phyloP scores from a whole-genome alignment of 2,797 vertebrate genomes.

The Melanotaenia boesemani region DNA sequence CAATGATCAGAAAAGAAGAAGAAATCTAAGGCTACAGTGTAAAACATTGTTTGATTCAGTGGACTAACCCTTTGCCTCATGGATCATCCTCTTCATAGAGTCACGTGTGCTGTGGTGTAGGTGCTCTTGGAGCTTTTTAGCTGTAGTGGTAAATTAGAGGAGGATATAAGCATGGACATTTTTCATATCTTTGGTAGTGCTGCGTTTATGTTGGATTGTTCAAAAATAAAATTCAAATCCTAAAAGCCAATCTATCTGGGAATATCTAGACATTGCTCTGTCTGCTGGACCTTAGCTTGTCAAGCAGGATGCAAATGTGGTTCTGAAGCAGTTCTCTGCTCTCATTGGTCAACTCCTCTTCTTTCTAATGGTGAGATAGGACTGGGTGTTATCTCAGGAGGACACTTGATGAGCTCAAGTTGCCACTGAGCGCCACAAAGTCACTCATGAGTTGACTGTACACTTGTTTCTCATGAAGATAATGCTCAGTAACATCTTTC shows the following conservation, averaged over 20 bases:
- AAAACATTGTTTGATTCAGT: neutral
- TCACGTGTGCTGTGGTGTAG: neutral
- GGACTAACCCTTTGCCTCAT: constrained; percentile 30
- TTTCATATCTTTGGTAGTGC: too few relatives aligned
- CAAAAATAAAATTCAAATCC: too few relatives aligned
- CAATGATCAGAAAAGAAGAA: neutral
- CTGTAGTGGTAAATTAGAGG: constrained; percentile 20
- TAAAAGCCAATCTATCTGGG: too few relatives aligned
- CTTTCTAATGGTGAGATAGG: constrained; percentile 22
- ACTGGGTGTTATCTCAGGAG: constrained; percentile 4
- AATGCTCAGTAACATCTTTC: constrained; percentile 16
- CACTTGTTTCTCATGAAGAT: constrained; percentile 34
- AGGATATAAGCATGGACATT: neutral
- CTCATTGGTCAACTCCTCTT: constrained; percentile 21
- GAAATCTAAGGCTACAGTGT: neutral
- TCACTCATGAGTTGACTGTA: constrained; percentile 26
- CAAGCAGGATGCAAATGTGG: constrained; percentile 23
- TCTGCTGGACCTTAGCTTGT: constrained; percentile 27
- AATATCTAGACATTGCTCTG: neutral
- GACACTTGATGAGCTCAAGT: neutral
- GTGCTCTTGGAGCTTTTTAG: constrained; percentile 11
- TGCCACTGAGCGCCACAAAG: constrained; percentile 24
- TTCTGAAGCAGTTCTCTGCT: constrained; percentile 32
- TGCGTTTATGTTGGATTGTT: too few relatives aligned
- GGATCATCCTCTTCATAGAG: constrained; percentile 29